Evolutionary conservation across 2,888 invertebrate species (phyloP), one percentile per base, ranked within the genome.

Genomic region (Pycnomerus fuliginosus): DNA sequence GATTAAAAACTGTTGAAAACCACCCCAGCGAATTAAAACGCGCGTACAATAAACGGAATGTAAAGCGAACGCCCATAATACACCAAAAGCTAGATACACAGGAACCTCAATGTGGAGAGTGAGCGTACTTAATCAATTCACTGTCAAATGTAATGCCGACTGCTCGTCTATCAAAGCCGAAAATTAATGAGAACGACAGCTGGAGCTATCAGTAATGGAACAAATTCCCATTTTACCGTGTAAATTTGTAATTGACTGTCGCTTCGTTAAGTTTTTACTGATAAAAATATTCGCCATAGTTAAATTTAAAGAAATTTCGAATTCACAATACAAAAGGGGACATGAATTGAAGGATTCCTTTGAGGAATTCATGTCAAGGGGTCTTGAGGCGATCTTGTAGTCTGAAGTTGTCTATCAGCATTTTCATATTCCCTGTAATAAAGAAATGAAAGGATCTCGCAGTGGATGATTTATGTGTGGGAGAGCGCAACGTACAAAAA

Each of bases 61-160:
- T 5, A 20, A 20, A 20, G 20, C 4, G 20, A 8, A 20, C n/a
- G n/a, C n/a, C n/a, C 5, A 20, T 20, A 8, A 20, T 20, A 8
- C 5, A 5, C 8, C 20, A 20, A 20, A 20, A 8, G 20, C 4
- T 4, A 8, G 8, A 5, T 20, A 20, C 20, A 20, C 20, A 4
- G 20, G 20, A n/a, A n/a, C n/a, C n/a, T n/a, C n/a, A n/a, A n/a
- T n/a, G n/a, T n/a, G n/a, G n/a, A n/a, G n/a, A n/a, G n/a, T n/a
- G n/a, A n/a, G 61, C 55, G 60, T 50, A 61, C 61, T 66, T 64
- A 66, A 64, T 65, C 64, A 64, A 63, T 62, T 63, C 54, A 59
- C 55, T 64, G 66, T 65, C 66, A 65, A 58, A 53, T 55, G 55
- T 64, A 62, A 61, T 59, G 55, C 60, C 47, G 58, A 57, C 56